A percentile compares a stretch with the other conserved stretches of the same genome.
Evolutionary conservation across 2,113 vertebrate species (phyloP).

Genomic region (Petromus typicus): DNA sequence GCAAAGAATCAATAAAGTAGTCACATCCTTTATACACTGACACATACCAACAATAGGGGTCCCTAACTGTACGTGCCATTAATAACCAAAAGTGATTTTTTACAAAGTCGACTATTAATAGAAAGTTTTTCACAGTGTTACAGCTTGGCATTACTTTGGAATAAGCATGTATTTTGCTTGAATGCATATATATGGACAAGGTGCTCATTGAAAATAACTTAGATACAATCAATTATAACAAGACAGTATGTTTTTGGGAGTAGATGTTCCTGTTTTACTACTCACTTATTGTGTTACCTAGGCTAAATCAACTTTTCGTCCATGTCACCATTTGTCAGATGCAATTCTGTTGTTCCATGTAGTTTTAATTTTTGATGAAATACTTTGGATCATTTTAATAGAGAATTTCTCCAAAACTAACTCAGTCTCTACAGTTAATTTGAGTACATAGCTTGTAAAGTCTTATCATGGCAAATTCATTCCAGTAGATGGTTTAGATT

Average conservation of each 20-base stretch:
- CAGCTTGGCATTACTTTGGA: slow-evolving; percentile 20
- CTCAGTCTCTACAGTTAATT: neutral
- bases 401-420: neutral
- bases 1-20: slow-evolving; percentile 45
- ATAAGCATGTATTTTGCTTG: slow-evolving; percentile 16
- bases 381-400: neutral
- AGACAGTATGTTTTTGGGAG: neutral
- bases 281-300: neutral
- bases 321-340: neutral
- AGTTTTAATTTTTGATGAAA: neutral
- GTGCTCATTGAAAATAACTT: neutral
- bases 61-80: neutral
- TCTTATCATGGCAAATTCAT: neutral
- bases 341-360: neutral
- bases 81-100: slow-evolving; percentile 48
- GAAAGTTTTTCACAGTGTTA: slow-evolving; percentile 49
- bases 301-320: neutral
- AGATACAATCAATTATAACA: neutral
- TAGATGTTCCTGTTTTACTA: neutral
- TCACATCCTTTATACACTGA: slow-evolving; percentile 4
- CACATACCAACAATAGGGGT: neutral
- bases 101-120: slow-evolving; percentile 13
- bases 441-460: neutral
- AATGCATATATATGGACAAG: neutral
- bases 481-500: neutral